Base-by-base conservation (phyloP, 2,797 vertebrate species). In the Sebastes nivosus region DNA sequence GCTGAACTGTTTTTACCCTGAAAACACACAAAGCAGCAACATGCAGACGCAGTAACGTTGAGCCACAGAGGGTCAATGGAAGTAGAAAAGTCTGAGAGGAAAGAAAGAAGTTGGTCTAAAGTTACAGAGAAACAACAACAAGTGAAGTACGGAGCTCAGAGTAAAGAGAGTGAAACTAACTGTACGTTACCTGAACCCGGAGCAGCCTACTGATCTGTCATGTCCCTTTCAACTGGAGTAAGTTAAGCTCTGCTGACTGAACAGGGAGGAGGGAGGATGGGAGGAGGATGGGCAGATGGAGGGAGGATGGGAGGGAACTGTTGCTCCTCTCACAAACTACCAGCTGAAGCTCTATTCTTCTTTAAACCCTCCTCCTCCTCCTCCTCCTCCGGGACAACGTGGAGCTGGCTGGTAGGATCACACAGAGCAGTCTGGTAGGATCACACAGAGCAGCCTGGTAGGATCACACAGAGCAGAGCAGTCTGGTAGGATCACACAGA, bases 351-450 rank as follows among this genome's bases (percentile, higher is more conserved):
- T 25, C 25, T 25, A 25, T 3, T 25, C 25, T 25, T 25, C 25
- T 25, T 25, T 25, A 25, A 25, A 25, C 25, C 25, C 25, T 25
- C 25, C 25, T 25, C 25, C 25, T 25, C 25, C 25, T 25, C 24
- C 24, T 24, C 24, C 24, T 24, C 24, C 24, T 24, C 24, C 24
- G 74, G 67, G 69, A 72, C 90, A 89, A 92, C 93, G 92, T 94
- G 93, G 84, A 84, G 71, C 66, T 72, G 80, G 72, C 80, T 85
- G 91, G 86, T 88, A 91, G 89, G 34, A 34, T 34, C 34, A 34
- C 34, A 34, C 30, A 30, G 30, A 30, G 30, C 34, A 34, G 34
- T 24, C 24, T 25, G 32, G 32, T 32, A 32, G 32, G 32, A 32
- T 32, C 32, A 32, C 32, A 32, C 32, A 32, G 32, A 32, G 32